Percentiles rank a stretch among this genome's conserved stretches.
Evolutionary conservation across 2,888 invertebrate genomes (phyloP).

Genomic region (Drosophila vallismaia): DNA sequence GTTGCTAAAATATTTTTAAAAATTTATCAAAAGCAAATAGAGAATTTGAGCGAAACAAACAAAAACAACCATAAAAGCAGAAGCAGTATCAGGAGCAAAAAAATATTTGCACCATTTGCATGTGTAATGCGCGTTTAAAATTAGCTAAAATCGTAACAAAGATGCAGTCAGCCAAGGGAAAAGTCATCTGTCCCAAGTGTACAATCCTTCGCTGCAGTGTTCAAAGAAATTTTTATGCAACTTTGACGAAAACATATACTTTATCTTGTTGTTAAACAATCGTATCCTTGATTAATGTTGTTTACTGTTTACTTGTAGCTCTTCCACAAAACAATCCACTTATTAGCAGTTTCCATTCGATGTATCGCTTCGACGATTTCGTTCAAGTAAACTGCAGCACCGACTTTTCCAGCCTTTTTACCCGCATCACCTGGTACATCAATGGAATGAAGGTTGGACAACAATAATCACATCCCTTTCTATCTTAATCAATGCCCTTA

Average conservation of each 20-base stretch:
- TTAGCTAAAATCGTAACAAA: conserved; percentile 61
- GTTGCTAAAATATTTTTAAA: conserved; percentile 75
- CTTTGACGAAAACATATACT: not conserved
- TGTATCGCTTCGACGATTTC: conserved; percentile 80
- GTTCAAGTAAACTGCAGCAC: conserved; percentile 82
- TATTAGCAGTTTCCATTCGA: conserved; percentile 79
- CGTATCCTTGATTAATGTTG: not conserved
- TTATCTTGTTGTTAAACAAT: too few relatives aligned
- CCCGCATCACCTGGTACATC: conserved; percentile 80
- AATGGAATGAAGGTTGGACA: conserved; percentile 74
- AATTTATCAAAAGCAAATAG: conserved; percentile 78
- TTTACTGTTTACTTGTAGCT: conserved; percentile 58
- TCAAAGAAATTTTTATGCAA: not conserved
- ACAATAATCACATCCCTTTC: too few relatives aligned
- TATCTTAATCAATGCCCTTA: too few relatives aligned
- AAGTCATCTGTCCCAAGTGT: conserved; percentile 17
- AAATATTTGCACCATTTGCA: conserved; percentile 67
- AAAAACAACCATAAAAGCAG: conserved; percentile 18
- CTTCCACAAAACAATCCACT: conserved; percentile 82
- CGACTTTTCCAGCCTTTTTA: conserved; percentile 81
- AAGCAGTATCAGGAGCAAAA: conserved; percentile 9
- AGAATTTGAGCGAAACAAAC: conserved; percentile 60
- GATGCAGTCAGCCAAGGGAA: conserved; percentile 35
- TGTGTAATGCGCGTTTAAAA: conserved; percentile 74
- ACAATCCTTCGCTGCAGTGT: not conserved